Evolutionary conservation across 2,113 vertebrate species (phyloP).

Genomic region (sheep (Ovis aries)): DNA sequence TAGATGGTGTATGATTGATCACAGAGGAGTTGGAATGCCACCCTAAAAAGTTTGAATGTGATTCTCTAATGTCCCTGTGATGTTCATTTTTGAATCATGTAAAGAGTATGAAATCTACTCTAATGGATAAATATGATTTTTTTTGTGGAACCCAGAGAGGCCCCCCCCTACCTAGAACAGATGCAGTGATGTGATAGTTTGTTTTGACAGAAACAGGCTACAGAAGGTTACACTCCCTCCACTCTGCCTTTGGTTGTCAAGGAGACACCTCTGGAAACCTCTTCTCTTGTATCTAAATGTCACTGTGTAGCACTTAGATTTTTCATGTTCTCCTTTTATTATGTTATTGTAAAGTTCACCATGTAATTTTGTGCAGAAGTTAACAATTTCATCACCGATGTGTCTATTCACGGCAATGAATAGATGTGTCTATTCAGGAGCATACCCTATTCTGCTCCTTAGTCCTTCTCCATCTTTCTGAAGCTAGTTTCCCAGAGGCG

Average conservation of each 20-base stretch:
- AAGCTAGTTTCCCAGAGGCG: not conserved
- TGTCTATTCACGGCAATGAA: not conserved
- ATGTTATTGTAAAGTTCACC: slow-evolving; percentile 46
- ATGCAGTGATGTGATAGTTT: slow-evolving; percentile 16
- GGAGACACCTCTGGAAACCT: slow-evolving; percentile 56
- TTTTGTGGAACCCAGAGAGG: not conserved
- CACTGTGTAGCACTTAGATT: slow-evolving; percentile 32
- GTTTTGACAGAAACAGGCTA: slow-evolving; percentile 39
- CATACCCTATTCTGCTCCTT: not conserved
- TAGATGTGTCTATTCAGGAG: not conserved
- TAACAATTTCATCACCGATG: slow-evolving; percentile 33
- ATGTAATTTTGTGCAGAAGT: slow-evolving; percentile 4
- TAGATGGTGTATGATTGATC: not conserved
- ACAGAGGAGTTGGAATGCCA: not conserved
- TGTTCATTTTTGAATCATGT: slow-evolving; percentile 31
- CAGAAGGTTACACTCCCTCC: slow-evolving; percentile 10
- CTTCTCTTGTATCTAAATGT: slow-evolving; percentile 56
- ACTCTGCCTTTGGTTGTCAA: slow-evolving; percentile 55
- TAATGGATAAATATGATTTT: slow-evolving; percentile 18
- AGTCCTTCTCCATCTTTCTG: not conserved
- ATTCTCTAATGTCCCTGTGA: not conserved
- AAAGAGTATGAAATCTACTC: not conserved
- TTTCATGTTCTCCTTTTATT: slow-evolving; percentile 54
- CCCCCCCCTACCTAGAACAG: not conserved
- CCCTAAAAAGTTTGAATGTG: not conserved